Base-by-base conservation (phyloP, 2,113 vertebrate species). In the Puntigrus tetrazona region DNA sequence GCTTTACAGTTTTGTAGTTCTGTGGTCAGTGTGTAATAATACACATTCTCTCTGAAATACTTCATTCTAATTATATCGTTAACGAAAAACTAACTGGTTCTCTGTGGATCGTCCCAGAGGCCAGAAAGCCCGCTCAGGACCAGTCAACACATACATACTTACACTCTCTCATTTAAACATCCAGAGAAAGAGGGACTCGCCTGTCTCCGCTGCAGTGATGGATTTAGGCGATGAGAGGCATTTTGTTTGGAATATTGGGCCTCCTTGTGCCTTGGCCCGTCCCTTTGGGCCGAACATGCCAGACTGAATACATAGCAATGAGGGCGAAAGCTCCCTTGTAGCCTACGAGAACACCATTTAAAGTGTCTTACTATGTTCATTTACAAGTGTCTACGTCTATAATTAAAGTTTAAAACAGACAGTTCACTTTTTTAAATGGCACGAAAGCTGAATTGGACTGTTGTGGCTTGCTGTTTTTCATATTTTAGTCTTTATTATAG, bases 171-270 rank as follows among this genome's bases (percentile, higher is more conserved):
- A 41, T 70, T 70, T 72, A 72, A 25, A 72, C 83, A 78, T 34
- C 55, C 22, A 45, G 61, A 57, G 29, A 67, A 59, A 34, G 50
- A n/a, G 34, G 38, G 69, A 43, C 70, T 36, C 22, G 43, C 69
- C 27, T 74, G 73, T 38, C 41, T 82, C 63, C n/a, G 57, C 36
- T 13, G 57, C 57, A 70, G 43, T 83, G 86, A 83, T 78, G 65
- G 36, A 83, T 78, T 29, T 34, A 69, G 81, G 73, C 41, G 55
- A 82, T 78, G 83, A 85, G 27, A 87, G 74, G 43, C 63, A 83
- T 87, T 78, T 77, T 85, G 82, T 83, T 80, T 77, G 74, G 38
- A 57, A 72, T 74, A 78, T 38, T 80, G 6, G 72, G 63, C 61
- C 63, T 80, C 57, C 25, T 69, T 74, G 63, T 70, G 82, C 31